Evolutionary conservation across 2,113 vertebrate species (phyloP), one percentile per base, ranked within the genome.

Genomic region (Gymnogyps californianus): DNA sequence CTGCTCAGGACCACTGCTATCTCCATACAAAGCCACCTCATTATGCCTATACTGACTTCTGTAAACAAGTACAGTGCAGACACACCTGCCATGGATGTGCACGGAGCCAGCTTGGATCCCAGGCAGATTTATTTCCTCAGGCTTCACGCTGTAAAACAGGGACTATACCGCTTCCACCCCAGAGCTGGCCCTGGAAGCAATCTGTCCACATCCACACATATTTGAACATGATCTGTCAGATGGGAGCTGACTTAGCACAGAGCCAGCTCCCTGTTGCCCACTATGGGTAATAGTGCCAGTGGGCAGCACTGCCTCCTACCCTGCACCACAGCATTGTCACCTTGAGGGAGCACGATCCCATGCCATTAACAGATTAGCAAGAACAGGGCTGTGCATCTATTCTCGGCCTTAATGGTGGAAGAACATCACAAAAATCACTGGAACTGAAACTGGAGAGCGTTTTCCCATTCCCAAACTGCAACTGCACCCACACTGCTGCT

Each of bases 31-130:
- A 87, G 4, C 20, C 44, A 26, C 21, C 18, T 38, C 31, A 52
- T 21, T 59, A 44, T 10, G 9, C 20, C 26, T 24, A 3, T 15
- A 24, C 0, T 18, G 67, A 66, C 58, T 83, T 61, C 16, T 17
- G 28, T 81, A 66, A 91, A 13, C 24, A 40, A 57, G 18, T 7
- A 7, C 11, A 64, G 42, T 4, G 13, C 21, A 55, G 25, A 55
- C 3, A 55, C 26, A 9, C 7, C 15, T 47, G 22, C 29, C 17
- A 6, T 4, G 8, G 76, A 38, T 22, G 22, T 7, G 7, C 11
- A 21, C 0, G 1, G 54, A 81, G 38, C 2, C 8, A 21, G 7
- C 34, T 14, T 44, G 40, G 18, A 1, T 16, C 10, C 40, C 40
- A 44, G 36, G 26, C 9, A 31, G 6, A 67, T 77, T 76, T 71